phyloP scores from a whole-genome alignment of 2,888 invertebrate genomes.

The Trissoscelio sp. region DNA sequence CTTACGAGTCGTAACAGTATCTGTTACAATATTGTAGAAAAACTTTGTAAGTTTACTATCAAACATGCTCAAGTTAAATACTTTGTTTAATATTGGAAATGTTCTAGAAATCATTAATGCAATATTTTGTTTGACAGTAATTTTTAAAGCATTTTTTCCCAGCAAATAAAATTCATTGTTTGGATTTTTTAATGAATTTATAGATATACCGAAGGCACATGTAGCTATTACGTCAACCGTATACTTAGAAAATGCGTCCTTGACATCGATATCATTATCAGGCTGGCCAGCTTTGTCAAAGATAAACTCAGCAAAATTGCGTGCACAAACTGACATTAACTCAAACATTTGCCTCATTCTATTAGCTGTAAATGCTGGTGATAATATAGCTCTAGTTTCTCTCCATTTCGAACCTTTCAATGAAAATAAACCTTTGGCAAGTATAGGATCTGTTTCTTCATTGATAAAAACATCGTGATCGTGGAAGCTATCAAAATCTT shows the following conservation, averaged over 20 bases:
- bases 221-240: conserved; percentile 80
- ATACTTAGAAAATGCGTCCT: conserved; percentile 18
- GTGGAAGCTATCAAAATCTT: not conserved
- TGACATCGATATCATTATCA: not conserved
- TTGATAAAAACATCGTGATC: conserved; percentile 70
- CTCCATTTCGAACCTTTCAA: conserved; percentile 84
- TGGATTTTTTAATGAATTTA: conserved; percentile 76
- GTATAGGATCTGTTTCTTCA: conserved; percentile 54
- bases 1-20: not conserved
- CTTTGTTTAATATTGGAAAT: not conserved
- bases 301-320: conserved; percentile 23
- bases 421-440: conserved; percentile 53
- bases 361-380: conserved; percentile 76
- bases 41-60: not conserved
- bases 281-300: conserved; percentile 56
- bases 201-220: conserved; percentile 83
- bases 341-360: conserved; percentile 85
- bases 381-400: conserved; percentile 84
- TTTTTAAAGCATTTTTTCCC: not conserved
- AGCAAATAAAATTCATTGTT: conserved; percentile 77
- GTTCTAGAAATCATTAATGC: not conserved
- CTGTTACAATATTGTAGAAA: not conserved
- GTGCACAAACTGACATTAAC: conserved; percentile 77
- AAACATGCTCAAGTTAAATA: not conserved
- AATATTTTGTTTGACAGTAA: not conserved